Evolutionary conservation across 1,140 invertebrate genomes (phyloP), one percentile per base, ranked within the genome.

Genomic region (Plectrocnemia conspersa): DNA sequence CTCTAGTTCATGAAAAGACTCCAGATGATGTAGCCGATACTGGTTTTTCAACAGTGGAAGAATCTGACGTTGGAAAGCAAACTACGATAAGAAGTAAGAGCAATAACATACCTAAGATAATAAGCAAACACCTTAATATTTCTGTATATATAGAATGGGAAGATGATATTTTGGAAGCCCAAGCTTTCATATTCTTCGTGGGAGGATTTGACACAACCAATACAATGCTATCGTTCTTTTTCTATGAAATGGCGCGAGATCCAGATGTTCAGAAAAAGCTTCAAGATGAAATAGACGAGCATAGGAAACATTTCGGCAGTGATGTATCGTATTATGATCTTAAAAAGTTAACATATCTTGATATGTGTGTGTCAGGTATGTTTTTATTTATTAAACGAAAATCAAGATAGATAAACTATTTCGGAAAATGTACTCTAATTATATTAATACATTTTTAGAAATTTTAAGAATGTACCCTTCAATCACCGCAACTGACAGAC

Each of bases 181-280:
- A 70, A n/a, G 65, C 63, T 0, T 63, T 69, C 2, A 21, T 62
- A 3, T 71, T 71, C 42, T 69, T 69, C 22, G 44, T 68, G n/a
- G 69, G 66, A 10, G 68, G 68, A 1, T 85, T 81, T 47, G 82
- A 85, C 38, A 84, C 83, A 0, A 77, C 79, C 0, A 75, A 81
- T 0, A 72, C 71, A 9, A 61, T 78, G 0, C 67, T 85, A 47
- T 70, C 73, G 22, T 79, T 77, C 48, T 60, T 69, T 0, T 57
- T 73, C 0, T 77, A 80, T 38, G 68, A 75, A 24, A 62, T 87
- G 5, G 77, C 80, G 13, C 65, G 68, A 23, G 72, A 84, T 69
- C 74, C 75, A 18, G 76, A 82, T 15, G 65, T 80, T 15, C 83
- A 86, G 61, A 66, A 76, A 13, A 76, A 70, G 60, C 61, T 86